Evolutionary conservation across 1,140 invertebrate genomes (phyloP).

Genomic region (Saccostrea cuccullata): DNA sequence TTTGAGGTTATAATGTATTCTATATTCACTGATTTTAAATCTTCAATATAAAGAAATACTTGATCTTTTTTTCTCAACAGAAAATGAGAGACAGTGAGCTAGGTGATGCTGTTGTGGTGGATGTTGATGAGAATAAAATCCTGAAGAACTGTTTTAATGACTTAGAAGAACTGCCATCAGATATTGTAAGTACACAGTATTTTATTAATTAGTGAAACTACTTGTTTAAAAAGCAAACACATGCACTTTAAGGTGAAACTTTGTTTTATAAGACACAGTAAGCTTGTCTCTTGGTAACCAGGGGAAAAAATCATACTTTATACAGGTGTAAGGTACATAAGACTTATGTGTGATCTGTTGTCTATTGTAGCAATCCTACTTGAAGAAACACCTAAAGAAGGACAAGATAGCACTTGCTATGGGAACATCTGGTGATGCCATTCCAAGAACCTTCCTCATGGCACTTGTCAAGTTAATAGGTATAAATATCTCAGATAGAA

Average conservation of each 20-base stretch:
- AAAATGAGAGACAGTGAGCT: constrained; percentile 85
- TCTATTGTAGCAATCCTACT: constrained; percentile 72
- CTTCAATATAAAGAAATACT: no score
- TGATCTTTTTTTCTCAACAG: constrained; percentile 77
- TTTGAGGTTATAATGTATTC: background rate
- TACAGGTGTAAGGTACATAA: no score
- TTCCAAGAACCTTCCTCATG: constrained; percentile 92
- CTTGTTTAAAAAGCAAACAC: no score
- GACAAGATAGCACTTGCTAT: constrained; percentile 70
- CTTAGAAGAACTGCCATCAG: constrained; percentile 89
- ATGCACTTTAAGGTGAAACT: no score
- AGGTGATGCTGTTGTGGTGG: constrained; percentile 93
- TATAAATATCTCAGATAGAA: constrained; percentile 50
- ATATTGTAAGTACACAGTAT: constrained; percentile 81
- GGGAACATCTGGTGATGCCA: constrained; percentile 87
- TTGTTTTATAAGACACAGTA: no score
- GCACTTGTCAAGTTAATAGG: constrained; percentile 93
- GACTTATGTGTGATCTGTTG: background rate
- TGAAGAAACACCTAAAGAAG: constrained; percentile 74
- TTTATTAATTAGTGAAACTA: background rate
- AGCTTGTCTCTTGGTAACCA: no score
- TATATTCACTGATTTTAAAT: no score
- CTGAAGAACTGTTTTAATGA: constrained; percentile 91
- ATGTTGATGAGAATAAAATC: constrained; percentile 92
- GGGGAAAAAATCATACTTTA: no score